Evolutionary conservation across 1,140 invertebrate genomes (phyloP).

Genomic region (Physella acuta): DNA sequence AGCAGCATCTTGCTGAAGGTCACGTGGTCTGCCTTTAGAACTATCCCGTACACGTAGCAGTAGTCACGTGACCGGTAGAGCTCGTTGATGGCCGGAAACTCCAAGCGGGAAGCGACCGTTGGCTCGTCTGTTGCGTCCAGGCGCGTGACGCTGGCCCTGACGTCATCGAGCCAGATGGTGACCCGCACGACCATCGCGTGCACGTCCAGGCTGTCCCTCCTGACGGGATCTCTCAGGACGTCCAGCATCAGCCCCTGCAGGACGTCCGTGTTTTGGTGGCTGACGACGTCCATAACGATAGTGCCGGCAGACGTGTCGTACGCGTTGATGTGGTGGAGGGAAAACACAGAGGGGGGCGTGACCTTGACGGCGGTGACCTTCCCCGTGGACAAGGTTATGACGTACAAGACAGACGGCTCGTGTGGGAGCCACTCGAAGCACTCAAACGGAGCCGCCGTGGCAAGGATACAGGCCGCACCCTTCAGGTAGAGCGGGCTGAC

Average conservation of each 20-base stretch:
- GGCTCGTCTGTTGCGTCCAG: slow-evolving; percentile 3
- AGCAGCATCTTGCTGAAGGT: slow-evolving; percentile 40
- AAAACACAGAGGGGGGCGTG: slow-evolving; percentile 39
- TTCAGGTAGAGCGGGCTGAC: slow-evolving; percentile 46
- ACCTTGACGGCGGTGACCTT: slow-evolving; percentile 34
- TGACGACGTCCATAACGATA: slow-evolving; percentile 46
- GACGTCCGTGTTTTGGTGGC: slow-evolving; percentile 38
- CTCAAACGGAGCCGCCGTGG: slow-evolving; percentile 34
- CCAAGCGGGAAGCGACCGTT: slow-evolving; percentile 34
- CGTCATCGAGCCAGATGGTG: slow-evolving; percentile 34
- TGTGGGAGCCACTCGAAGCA: slow-evolving; percentile 43
- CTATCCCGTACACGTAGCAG: slow-evolving; percentile 51
- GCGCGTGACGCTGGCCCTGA: slow-evolving; percentile 15
- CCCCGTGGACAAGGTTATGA: slow-evolving; percentile 39
- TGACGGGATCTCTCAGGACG: slow-evolving; percentile 30
- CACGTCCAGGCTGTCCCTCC: slow-evolving; percentile 34
- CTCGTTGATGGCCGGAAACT: slow-evolving; percentile 55
- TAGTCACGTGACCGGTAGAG: slow-evolving; percentile 41
- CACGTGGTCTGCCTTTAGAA: slow-evolving; percentile 43
- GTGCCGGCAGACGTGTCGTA: slow-evolving; percentile 36
- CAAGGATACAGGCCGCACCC: slow-evolving; percentile 33
- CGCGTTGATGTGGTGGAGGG: slow-evolving; percentile 52
- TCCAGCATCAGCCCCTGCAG: slow-evolving; percentile 37
- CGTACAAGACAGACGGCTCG: slow-evolving; percentile 34
- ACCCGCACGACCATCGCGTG: slow-evolving; percentile 37